These are phyloP conservation scores for Amblyjoppa proteus DNA, from an alignment of 2,888 invertebrate species.

Conservation along the genomic window DNA sequence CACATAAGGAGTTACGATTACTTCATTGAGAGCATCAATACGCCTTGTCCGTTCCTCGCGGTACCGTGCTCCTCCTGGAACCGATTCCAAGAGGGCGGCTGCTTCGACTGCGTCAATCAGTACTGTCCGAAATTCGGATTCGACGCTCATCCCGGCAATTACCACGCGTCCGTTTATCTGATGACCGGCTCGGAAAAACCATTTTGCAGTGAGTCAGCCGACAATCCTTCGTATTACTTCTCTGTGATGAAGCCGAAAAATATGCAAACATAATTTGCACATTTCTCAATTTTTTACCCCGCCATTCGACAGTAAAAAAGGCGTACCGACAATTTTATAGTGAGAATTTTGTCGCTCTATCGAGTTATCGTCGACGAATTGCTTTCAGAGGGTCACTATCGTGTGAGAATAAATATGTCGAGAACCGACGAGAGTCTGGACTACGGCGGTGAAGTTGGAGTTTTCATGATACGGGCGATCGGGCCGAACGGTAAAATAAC, in stretches of 20 bases:
- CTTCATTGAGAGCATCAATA: slow-evolving; percentile 93
- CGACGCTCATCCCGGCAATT: slow-evolving; percentile 86
- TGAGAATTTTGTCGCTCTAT: neutral
- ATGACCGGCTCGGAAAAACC: slow-evolving; percentile 90
- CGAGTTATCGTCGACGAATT: neutral
- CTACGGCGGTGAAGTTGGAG: slow-evolving; percentile 93
- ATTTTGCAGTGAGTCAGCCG: slow-evolving; percentile 90
- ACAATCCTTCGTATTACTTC: neutral
- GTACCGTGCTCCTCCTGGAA: slow-evolving; percentile 93
- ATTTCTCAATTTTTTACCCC: too few relatives aligned
- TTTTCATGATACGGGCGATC: slow-evolving; percentile 89
- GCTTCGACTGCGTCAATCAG: slow-evolving; percentile 89
- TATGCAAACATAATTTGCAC: too few relatives aligned
- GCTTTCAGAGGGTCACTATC: slow-evolving; percentile 91
- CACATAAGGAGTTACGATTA: slow-evolving; percentile 94
- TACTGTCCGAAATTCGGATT: slow-evolving; percentile 90
- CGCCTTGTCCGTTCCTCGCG: slow-evolving; percentile 91
- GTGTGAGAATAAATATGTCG: slow-evolving; percentile 91
- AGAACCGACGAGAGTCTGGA: slow-evolving; percentile 89
- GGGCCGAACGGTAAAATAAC: slow-evolving; percentile 88
- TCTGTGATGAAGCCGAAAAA: neutral
- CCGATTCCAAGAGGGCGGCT: slow-evolving; percentile 90
- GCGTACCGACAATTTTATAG: too few relatives aligned
- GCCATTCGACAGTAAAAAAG: too few relatives aligned
- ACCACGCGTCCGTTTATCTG: slow-evolving; percentile 88